A percentile compares a stretch with the other conserved stretches of the same genome.
Conservation (phyloP, 2,797 vertebrate species). For the Natrix natrix region DNA sequence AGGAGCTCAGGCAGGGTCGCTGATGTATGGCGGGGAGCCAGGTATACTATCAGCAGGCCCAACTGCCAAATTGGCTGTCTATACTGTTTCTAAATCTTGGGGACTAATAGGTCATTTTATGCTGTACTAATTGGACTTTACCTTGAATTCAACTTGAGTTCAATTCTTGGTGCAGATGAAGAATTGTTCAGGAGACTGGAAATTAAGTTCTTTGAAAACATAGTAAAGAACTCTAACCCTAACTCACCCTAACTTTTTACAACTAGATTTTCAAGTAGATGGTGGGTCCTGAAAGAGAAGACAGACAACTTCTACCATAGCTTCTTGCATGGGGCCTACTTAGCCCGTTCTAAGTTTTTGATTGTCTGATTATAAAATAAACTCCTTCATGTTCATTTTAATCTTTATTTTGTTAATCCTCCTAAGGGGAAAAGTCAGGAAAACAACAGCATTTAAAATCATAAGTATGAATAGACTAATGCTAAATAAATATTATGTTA, state of each 20-base stretch:
- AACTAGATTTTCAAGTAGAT: neutral
- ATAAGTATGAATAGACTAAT: neutral
- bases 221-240: neutral
- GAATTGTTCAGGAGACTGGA: neutral
- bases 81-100: neutral
- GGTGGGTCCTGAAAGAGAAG: neutral
- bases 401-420: neutral
- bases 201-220: neutral
- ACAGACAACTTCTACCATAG: neutral
- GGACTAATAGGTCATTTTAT: neutral
- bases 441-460: conserved; percentile 1
- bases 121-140: neutral
- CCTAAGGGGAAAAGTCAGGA: neutral
- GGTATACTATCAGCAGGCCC: too few species aligned
- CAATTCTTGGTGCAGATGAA: neutral
- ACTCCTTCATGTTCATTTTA: neutral
- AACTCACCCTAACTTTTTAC: neutral
- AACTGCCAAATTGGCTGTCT: neutral
- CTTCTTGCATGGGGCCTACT: neutral
- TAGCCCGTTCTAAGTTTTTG: neutral
- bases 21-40: too few species aligned
- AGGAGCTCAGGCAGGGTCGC: too few species aligned
- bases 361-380: neutral
- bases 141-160: neutral
- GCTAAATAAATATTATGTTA: neutral